phyloP scores from a whole-genome alignment of 1,140 invertebrate genomes.

The Lycorma delicatula region DNA sequence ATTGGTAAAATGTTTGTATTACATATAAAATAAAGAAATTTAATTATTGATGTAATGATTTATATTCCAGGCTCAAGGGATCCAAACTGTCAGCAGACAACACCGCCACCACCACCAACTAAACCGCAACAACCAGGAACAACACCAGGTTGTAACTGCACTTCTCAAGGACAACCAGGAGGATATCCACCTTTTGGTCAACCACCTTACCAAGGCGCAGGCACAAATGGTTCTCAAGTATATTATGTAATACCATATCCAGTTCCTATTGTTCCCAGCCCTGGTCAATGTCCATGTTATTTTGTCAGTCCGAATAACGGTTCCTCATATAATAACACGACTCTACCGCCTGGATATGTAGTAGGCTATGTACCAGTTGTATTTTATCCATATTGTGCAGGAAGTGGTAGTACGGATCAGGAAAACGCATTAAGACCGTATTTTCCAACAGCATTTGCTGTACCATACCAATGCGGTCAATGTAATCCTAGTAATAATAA shows the following conservation, averaged over 20 bases:
- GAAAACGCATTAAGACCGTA: slow-evolving; percentile 42
- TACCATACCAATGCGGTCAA: slow-evolving; percentile 33
- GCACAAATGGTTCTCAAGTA: slow-evolving; percentile 33
- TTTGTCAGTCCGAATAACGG: slow-evolving; percentile 39
- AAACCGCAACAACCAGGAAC: neutral
- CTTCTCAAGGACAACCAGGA: slow-evolving; percentile 26
- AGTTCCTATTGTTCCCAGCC: slow-evolving; percentile 44
- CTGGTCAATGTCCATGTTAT: slow-evolving; percentile 45
- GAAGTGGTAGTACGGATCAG: slow-evolving; percentile 33
- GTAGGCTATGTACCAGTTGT: slow-evolving; percentile 50
- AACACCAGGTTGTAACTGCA: neutral
- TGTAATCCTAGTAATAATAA: slow-evolving; percentile 16
- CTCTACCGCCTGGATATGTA: slow-evolving; percentile 37
- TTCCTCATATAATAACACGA: neutral
- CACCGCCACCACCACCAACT: neutral
- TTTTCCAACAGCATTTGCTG: slow-evolving; percentile 46
- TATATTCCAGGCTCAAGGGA: too few relatives aligned
- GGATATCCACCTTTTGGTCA: too few relatives aligned
- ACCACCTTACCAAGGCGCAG: slow-evolving; percentile 8
- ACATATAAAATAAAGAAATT: too few relatives aligned
- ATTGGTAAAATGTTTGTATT: too few relatives aligned
- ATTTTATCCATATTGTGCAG: slow-evolving; percentile 49
- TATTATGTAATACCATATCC: slow-evolving; percentile 46
- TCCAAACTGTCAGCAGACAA: too few relatives aligned
- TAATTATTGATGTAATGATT: too few relatives aligned